Conservation (phyloP, 2,113 vertebrate species). For the Tragelaphus imberbis region DNA sequence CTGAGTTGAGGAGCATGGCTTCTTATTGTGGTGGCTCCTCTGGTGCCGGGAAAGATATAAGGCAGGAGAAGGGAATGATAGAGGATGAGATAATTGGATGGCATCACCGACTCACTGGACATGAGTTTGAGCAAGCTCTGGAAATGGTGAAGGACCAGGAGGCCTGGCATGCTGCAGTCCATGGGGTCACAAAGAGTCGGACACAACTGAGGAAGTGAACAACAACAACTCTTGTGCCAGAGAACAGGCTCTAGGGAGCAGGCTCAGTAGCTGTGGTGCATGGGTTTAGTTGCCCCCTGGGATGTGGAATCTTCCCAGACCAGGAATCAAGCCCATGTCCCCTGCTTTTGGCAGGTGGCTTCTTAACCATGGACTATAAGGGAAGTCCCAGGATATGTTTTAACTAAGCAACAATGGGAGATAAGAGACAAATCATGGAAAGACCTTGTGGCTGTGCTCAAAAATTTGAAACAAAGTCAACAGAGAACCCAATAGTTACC, state of each 20-base stretch:
- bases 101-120: not conserved
- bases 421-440: not conserved
- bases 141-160: not conserved
- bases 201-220: not conserved
- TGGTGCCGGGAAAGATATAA: not conserved
- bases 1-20: not conserved
- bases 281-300: not conserved
- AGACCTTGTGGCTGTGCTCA: not conserved
- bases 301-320: not conserved
- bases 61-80: not conserved
- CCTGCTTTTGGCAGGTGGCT: not conserved
- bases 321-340: not conserved
- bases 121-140: not conserved
- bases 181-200: fast-evolving
- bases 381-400: not conserved
- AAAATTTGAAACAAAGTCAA: not conserved
- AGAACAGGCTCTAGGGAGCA: not conserved
- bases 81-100: not conserved
- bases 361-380: not conserved
- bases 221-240: not conserved
- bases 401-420: not conserved
- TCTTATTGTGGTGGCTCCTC: not conserved
- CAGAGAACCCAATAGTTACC: not conserved
- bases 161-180: not conserved
- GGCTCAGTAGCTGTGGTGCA: not conserved